phyloP scores from a whole-genome alignment of 2,113 vertebrate species.

The Ellobius talpinus region DNA sequence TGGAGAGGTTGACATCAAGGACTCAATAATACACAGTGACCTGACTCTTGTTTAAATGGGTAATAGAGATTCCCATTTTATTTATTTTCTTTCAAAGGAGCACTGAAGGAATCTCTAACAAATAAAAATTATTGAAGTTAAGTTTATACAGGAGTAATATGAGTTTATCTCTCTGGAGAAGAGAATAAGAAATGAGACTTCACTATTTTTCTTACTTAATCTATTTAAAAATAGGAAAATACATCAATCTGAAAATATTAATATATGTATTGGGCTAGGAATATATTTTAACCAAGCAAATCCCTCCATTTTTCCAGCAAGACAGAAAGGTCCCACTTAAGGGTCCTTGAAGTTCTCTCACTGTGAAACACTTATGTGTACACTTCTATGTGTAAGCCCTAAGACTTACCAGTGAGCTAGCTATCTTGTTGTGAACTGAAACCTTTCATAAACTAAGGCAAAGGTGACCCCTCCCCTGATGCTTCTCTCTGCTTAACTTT shows the following conservation, averaged over 20 bases:
- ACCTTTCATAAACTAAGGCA: background rate
- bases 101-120: background rate
- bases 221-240: background rate
- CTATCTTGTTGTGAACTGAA: background rate
- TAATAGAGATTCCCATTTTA: background rate
- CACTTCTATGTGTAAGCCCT: background rate
- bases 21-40: background rate
- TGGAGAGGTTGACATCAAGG: background rate
- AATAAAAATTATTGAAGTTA: background rate
- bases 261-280: background rate
- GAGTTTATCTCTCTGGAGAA: background rate
- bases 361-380: background rate
- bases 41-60: background rate
- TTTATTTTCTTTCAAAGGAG: background rate
- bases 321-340: background rate
- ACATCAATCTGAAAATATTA: background rate
- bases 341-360: background rate
- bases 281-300: background rate
- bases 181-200: background rate
- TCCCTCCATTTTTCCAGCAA: background rate
- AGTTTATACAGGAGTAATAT: background rate
- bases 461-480: fast-evolving
- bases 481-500: background rate
- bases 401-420: too few species aligned
- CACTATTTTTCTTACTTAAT: background rate